Evolutionary conservation across 2,113 vertebrate species (phyloP), one percentile per base, ranked within the genome.

Genomic region (Cervus canadensis): DNA sequence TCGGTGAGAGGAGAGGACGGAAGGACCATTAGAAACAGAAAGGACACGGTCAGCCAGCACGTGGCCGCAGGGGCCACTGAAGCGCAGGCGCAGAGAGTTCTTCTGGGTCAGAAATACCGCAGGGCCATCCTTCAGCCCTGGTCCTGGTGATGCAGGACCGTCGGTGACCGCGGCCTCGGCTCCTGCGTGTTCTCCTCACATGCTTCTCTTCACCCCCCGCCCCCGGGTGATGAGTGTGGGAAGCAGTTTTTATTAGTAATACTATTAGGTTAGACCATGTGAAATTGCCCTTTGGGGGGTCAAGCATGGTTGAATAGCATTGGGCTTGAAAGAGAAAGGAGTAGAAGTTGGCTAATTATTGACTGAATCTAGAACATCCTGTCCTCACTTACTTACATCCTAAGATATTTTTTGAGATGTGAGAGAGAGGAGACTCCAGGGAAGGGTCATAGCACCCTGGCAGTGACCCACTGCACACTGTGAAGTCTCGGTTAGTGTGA

Each of bases 21-120:
- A 12, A 3, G 0, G 4, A 3, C 40, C 4, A 0, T 1, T 1
- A 1, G 0, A 3, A 2, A 62, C 26, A 26, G 36, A 28, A 8
- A 7, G 62, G 30, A 11, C 26, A 0, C 16, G 12, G 45, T 9
- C 3, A 30, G 60, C 12, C 5, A 2, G 19, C n/a, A 0, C 0
- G 13, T 4, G 1, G 95, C 64, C 1, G 12, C 11, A 0, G 21
- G 26, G 28, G 3, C 60, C n/a, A 4, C 2, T 15, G 30, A 2
- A 2, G 4, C 8, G 3, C 78, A 23, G 43, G 56, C 17, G 17
- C 30, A 3, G 5, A 0, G 13, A 0, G 8, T 4, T 33, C 23
- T 43, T 26, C 56, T 13, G 19, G 28, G 59, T 14, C 64, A 7
- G 62, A 8, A n/a, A 3, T 6, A 0, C 0, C 1, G 21, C 78